A percentile compares a stretch with the other conserved stretches of the same genome.
phyloP scores from a whole-genome alignment of 2,113 vertebrate genomes.

The Sigmodon hispidus region DNA sequence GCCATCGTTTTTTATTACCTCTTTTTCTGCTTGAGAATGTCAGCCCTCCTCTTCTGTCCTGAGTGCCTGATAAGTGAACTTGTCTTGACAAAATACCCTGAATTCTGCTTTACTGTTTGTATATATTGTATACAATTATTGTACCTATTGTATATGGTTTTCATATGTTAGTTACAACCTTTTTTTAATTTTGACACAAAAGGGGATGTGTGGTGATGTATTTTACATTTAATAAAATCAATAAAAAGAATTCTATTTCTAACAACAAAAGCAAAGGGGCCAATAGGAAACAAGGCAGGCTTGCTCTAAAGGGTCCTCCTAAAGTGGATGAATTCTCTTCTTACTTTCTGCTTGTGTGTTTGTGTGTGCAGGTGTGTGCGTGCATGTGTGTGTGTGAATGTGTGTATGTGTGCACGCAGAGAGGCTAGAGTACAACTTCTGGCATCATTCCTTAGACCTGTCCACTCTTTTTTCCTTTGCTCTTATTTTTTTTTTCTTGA shows the following conservation, averaged over 20 bases:
- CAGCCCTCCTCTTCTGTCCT: background rate
- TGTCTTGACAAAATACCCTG: conserved; percentile 26
- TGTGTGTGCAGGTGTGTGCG: background rate
- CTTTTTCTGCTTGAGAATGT: conserved; percentile 42
- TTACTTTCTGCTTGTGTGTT: background rate
- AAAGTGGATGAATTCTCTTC: background rate
- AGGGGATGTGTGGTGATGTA: too few relatives aligned
- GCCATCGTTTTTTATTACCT: conserved; percentile 49
- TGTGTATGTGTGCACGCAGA: background rate
- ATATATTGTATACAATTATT: too few relatives aligned
- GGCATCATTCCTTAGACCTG: background rate
- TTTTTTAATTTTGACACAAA: too few relatives aligned
- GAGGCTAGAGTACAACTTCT: background rate
- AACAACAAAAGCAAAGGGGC: conserved; percentile 25
- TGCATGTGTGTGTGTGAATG: too few relatives aligned
- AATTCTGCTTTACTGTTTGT: too few relatives aligned
- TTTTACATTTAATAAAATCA: too few relatives aligned
- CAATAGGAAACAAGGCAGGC: background rate
- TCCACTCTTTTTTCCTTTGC: background rate
- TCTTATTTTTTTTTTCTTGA: background rate
- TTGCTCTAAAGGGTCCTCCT: background rate
- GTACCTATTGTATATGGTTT: too few relatives aligned
- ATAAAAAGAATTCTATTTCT: conserved; percentile 16
- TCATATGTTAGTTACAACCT: too few relatives aligned
- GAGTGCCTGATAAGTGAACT: conserved; percentile 22